These are phyloP conservation scores for Antennarius striatus DNA, from an alignment of 2,113 vertebrate species.

Conservation along the genomic window DNA sequence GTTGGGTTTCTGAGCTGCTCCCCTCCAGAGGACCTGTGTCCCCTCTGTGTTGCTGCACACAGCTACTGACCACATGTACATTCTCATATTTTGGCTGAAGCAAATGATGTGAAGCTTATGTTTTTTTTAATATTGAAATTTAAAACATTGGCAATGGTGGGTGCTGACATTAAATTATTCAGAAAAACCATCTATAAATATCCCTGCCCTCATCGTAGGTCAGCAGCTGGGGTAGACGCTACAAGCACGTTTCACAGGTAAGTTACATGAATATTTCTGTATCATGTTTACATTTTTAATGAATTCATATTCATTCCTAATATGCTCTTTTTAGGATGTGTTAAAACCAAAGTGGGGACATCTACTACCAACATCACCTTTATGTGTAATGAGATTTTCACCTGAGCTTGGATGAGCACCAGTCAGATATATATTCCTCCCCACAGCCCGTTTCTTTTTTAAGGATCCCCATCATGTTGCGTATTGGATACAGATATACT, in stretches of 20 bases:
- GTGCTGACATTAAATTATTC: background rate
- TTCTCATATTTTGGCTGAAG: conserved; percentile 24
- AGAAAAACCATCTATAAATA: conserved; percentile 29
- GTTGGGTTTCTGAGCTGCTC: background rate
- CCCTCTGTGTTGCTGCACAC: background rate
- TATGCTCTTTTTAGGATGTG: conserved; percentile 38
- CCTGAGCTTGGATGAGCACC: background rate
- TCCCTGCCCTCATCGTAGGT: conserved; percentile 42
- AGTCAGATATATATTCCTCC: background rate
- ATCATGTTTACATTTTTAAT: background rate
- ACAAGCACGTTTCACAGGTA: conserved; percentile 35
- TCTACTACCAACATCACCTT: background rate
- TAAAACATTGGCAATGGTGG: conserved; percentile 10
- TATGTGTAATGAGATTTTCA: background rate
- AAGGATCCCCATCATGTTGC: conserved; percentile 23
- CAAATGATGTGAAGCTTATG: background rate
- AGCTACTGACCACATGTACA: background rate
- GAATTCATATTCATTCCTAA: background rate
- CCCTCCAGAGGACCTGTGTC: background rate
- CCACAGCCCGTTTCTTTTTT: conserved; percentile 34
- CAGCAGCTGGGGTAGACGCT: conserved; percentile 53
- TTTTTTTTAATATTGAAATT: conserved; percentile 12
- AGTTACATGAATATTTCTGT: background rate
- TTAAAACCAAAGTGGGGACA: background rate
- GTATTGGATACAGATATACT: conserved; percentile 52